These are phyloP conservation scores for Limnephilus lunatus DNA, from an alignment of 2,888 invertebrate species.

Conservation along the genomic window DNA sequence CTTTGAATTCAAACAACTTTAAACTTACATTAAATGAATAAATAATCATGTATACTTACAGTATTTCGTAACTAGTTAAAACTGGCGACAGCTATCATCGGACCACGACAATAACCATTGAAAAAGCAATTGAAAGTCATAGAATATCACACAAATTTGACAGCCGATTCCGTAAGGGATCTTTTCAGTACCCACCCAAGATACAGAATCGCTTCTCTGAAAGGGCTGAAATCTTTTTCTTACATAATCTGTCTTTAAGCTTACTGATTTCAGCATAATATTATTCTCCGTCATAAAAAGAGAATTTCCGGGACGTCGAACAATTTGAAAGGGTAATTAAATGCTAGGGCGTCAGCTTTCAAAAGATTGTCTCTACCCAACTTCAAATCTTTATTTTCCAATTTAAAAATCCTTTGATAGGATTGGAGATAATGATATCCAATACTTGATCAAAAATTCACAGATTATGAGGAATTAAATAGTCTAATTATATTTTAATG, in stretches of 20 bases:
- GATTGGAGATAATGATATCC: not conserved
- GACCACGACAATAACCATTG: too few relatives aligned
- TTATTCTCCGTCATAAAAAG: conserved; percentile 18
- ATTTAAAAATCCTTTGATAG: not conserved
- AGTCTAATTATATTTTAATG: not conserved
- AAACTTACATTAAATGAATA: too few relatives aligned
- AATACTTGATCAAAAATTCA: not conserved
- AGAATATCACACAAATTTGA: too few relatives aligned
- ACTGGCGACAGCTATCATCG: too few relatives aligned
- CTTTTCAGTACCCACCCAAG: too few relatives aligned
- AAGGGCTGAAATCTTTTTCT: not conserved
- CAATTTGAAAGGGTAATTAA: conserved; percentile 1
- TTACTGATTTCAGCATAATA: not conserved
- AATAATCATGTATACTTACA: too few relatives aligned
- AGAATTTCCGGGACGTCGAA: conserved; percentile 13
- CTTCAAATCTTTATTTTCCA: not conserved
- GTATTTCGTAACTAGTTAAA: too few relatives aligned
- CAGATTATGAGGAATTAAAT: not conserved
- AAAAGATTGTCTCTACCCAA: not conserved
- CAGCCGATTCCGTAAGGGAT: too few relatives aligned
- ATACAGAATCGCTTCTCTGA: too few relatives aligned
- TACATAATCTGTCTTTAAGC: not conserved
- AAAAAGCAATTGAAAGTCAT: too few relatives aligned
- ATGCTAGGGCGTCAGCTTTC: not conserved
- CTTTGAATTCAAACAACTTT: too few relatives aligned